These are phyloP conservation scores for Limnephilus rhombicus DNA, from an alignment of 2,888 invertebrate genomes.

Conservation along the genomic window DNA sequence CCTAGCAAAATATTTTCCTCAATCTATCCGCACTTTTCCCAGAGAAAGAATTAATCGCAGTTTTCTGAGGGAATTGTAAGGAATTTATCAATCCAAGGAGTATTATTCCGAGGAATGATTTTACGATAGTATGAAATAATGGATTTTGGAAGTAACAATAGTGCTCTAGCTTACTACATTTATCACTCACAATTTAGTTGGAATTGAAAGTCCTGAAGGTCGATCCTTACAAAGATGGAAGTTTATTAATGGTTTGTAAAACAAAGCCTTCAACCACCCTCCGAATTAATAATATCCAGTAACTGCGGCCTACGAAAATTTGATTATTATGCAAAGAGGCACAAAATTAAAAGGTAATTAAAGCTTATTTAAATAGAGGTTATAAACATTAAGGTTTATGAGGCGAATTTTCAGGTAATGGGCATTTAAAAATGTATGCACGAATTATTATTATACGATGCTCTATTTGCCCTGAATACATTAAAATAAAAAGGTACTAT, in stretches of 20 bases:
- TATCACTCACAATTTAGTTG: neutral
- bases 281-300: neutral
- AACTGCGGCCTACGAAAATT: neutral
- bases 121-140: neutral
- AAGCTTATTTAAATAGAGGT: neutral
- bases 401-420: neutral
- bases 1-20: neutral
- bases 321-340: neutral
- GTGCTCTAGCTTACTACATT: neutral
- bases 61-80: neutral
- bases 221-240: neutral
- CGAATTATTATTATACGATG: neutral
- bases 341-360: neutral
- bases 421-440: neutral
- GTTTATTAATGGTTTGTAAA: neutral
- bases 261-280: neutral
- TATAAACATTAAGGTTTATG: neutral
- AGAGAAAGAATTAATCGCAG: slow-evolving; percentile 10
- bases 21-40: neutral
- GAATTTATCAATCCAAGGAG: slow-evolving; percentile 5
- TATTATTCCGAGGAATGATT: slow-evolving; percentile 12
- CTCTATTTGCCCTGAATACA: neutral
- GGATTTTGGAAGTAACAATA: neutral
- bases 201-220: neutral
- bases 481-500: neutral